Conservation (phyloP, 1,140 invertebrate species). For the Meloidogyne floridensis region DNA sequence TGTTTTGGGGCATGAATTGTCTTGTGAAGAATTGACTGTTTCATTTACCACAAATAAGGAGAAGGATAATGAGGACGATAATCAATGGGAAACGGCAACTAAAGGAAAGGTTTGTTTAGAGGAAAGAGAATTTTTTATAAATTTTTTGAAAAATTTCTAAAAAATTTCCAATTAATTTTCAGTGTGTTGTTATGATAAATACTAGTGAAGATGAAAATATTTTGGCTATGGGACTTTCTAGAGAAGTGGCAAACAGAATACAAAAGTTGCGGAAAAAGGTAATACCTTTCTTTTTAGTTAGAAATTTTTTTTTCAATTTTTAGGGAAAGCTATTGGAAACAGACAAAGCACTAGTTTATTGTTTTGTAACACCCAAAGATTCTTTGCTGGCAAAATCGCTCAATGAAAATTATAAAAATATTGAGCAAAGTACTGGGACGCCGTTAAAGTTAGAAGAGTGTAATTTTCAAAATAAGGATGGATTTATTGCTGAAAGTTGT, state of each 20-base stretch:
- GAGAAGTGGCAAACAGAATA: conserved; percentile 92
- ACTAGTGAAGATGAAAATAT: conserved; percentile 51
- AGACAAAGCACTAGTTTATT: conserved; percentile 84
- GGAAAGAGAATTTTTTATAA: conserved; percentile 15
- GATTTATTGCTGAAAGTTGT: conserved; percentile 18
- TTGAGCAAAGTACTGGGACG: conserved; percentile 70
- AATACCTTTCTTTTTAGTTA: conserved; percentile 66
- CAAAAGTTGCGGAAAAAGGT: conserved; percentile 89
- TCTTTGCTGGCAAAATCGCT: conserved; percentile 75
- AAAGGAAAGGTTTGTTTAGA: conserved; percentile 56
- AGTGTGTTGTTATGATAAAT: conserved; percentile 63
- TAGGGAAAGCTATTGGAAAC: conserved; percentile 83
- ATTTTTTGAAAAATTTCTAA: not conserved
- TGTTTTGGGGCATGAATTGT: conserved; percentile 78
- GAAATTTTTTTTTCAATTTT: conserved; percentile 12
- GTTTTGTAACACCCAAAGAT: conserved; percentile 72
- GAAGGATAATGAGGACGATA: conserved; percentile 29
- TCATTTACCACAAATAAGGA: conserved; percentile 75
- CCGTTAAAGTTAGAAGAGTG: conserved; percentile 26
- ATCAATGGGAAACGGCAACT: conserved; percentile 62
- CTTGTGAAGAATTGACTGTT: conserved; percentile 79
- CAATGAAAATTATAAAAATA: conserved; percentile 75
- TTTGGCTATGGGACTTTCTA: conserved; percentile 58
- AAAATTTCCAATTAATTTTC: not conserved
- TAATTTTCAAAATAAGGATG: not conserved